Evolutionary conservation across 2,113 vertebrate genomes (phyloP).

Genomic region (Cynopterus brachyotis): DNA sequence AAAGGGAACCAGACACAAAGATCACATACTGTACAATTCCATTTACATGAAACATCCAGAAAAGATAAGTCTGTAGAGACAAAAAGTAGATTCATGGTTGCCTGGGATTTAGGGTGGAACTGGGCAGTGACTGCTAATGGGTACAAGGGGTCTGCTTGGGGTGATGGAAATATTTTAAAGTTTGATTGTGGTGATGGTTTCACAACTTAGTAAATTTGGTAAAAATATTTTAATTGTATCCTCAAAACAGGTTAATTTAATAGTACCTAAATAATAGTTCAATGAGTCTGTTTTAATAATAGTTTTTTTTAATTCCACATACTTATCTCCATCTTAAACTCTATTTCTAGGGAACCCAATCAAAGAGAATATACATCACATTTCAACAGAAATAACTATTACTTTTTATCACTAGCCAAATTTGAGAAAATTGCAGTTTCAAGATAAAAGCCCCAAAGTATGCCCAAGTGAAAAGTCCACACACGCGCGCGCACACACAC

Average conservation of each 20-base stretch:
- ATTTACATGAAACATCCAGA: background rate
- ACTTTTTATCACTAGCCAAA: slow-evolving; percentile 45
- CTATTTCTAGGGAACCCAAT: slow-evolving; percentile 30
- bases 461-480: background rate
- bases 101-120: background rate
- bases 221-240: slow-evolving; percentile 17
- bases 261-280: slow-evolving; percentile 39
- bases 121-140: background rate
- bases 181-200: background rate
- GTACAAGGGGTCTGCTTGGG: background rate
- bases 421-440: slow-evolving; percentile 46
- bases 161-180: background rate
- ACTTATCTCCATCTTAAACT: slow-evolving; percentile 1
- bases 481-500: no score
- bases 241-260: slow-evolving; percentile 21
- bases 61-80: background rate
- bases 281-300: slow-evolving; percentile 34
- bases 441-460: slow-evolving; percentile 7
- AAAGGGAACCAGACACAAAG: slow-evolving; percentile 15
- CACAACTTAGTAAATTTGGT: background rate
- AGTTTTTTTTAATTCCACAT: background rate
- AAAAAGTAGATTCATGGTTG: background rate
- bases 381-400: slow-evolving; percentile 39
- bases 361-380: background rate
- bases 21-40: background rate